phyloP scores from a whole-genome alignment of 2,888 invertebrate genomes.

The Dinocampus coccinellae region DNA sequence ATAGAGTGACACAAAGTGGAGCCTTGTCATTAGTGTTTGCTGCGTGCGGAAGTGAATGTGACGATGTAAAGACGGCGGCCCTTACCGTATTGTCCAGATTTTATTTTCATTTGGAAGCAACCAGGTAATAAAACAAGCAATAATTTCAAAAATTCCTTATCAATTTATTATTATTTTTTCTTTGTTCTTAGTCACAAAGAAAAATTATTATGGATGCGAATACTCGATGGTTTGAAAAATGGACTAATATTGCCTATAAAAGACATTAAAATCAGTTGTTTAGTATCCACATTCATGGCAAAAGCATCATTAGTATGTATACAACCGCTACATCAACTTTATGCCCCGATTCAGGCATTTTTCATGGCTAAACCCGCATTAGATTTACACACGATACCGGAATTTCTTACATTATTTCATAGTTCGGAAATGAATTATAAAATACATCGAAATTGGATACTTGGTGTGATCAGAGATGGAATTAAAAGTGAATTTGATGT shows the following conservation, averaged over 20 bases:
- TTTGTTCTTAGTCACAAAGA: slow-evolving; percentile 72
- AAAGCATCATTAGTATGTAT: slow-evolving; percentile 79
- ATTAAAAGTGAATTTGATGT: slow-evolving; percentile 82
- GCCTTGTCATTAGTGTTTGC: slow-evolving; percentile 79
- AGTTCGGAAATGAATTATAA: slow-evolving; percentile 80
- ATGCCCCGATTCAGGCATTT: slow-evolving; percentile 83
- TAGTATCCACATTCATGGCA: slow-evolving; percentile 80
- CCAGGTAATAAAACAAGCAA: slow-evolving; percentile 71
- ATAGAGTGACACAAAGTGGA: slow-evolving; percentile 79
- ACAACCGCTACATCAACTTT: slow-evolving; percentile 82
- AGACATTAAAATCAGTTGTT: slow-evolving; percentile 70
- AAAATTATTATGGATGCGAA: slow-evolving; percentile 77
- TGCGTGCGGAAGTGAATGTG: slow-evolving; percentile 79
- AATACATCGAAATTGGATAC: slow-evolving; percentile 82
- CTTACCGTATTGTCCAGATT: slow-evolving; percentile 82
- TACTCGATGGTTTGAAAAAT: slow-evolving; percentile 77
- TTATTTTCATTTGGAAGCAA: slow-evolving; percentile 80
- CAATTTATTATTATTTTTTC: slow-evolving; percentile 15
- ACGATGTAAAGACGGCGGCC: slow-evolving; percentile 78
- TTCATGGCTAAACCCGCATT: slow-evolving; percentile 83
- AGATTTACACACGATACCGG: slow-evolving; percentile 86
- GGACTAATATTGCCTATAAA: slow-evolving; percentile 69
- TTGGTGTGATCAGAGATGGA: slow-evolving; percentile 83
- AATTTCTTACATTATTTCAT: slow-evolving; percentile 87
- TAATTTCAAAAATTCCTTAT: too few relatives aligned